Base-by-base conservation (phyloP, 2,797 vertebrate species). In the Megaceryle alcyon region DNA sequence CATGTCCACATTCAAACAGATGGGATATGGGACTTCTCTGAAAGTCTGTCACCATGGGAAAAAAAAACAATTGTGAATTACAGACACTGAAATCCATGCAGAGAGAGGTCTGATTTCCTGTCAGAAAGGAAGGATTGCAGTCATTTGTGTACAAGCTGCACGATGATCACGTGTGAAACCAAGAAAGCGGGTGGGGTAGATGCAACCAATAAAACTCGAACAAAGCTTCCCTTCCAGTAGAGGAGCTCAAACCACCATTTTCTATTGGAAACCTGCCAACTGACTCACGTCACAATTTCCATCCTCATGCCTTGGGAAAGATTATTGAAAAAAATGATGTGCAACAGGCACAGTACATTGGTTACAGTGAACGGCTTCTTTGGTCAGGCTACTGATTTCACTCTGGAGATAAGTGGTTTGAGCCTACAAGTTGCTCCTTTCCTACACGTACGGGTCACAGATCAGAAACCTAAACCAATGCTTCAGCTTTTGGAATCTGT, bases 181-280 rank as follows among this genome's bases (percentile, higher is more conserved):
- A 66, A 39, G 31, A 14, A 43, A 46, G 16, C 3, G 13, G 37
- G 26, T 35, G 14, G 0, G 3, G 22, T 29, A 7, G 23, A 21
- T 23, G 21, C 21, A 79, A 84, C 31, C 79, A 57, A 41, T 5
- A 14, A 44, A 89, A 73, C 21, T 35, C 0, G 0, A 66, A 41
- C 56, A n/a, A 39, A 28, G 41, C 53, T 48, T 44, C 54, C 16
- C 16, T 77, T 51, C 12, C 41, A 51, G 33, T 23, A 78, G 17
- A 71, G 53, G 18, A 28, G n/a, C 0, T 2, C 3, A 5, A 91
- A 61, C 4, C n/a, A 87, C 18, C 44, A 63, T 73, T 43, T 70
- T 1, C 0, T 18, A 13, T 2, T 1, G 1, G 26, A 82, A 44
- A 76, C 15, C 25, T 78, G n/a, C 39, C 26, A 86, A 25, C 8